A percentile compares a stretch with the other conserved stretches of the same genome.
phyloP scores from a whole-genome alignment of 2,113 vertebrate genomes.

The Xiphophorus hellerii region DNA sequence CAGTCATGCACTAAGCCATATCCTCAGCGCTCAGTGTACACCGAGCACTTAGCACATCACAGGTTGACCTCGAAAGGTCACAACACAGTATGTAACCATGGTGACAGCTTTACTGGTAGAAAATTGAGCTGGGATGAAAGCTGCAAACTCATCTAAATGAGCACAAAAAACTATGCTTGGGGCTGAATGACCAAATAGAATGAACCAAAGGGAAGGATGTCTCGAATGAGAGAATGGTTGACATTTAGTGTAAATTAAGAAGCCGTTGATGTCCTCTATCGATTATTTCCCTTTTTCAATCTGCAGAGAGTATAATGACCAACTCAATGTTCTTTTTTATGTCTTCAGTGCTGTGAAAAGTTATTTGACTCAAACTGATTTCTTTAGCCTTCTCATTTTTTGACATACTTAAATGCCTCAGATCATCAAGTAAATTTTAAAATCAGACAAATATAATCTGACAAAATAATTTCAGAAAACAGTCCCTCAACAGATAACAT shows the following conservation, averaged over 20 bases:
- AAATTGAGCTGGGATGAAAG: conserved; percentile 40
- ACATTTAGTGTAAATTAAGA: conserved; percentile 11
- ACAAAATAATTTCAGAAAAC: background rate
- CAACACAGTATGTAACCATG: conserved; percentile 54
- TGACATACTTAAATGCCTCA: background rate
- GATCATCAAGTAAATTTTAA: background rate
- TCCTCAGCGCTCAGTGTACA: conserved; percentile 46
- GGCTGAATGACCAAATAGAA: conserved; percentile 14
- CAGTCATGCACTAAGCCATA: conserved; percentile 47
- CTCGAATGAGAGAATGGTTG: background rate
- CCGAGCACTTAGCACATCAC: conserved; percentile 59
- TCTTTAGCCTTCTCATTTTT: background rate
- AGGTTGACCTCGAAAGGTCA: conserved; percentile 67
- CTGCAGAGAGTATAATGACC: background rate
- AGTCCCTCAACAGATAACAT: background rate
- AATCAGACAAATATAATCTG: background rate
- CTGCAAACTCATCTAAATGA: conserved; percentile 33
- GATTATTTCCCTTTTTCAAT: background rate
- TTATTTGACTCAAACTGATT: background rate
- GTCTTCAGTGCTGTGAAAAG: background rate
- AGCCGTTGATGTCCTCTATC: conserved; percentile 1
- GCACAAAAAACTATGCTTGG: conserved; percentile 6
- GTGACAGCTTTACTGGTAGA: conserved; percentile 54
- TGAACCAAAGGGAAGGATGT: background rate
- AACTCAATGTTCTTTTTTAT: background rate